Percentiles rank a stretch among this genome's conserved stretches.
These are phyloP conservation scores for Montipora efflorescens DNA, from an alignment of 64 coral and sea anemone genomes.

Conservation along the genomic window DNA sequence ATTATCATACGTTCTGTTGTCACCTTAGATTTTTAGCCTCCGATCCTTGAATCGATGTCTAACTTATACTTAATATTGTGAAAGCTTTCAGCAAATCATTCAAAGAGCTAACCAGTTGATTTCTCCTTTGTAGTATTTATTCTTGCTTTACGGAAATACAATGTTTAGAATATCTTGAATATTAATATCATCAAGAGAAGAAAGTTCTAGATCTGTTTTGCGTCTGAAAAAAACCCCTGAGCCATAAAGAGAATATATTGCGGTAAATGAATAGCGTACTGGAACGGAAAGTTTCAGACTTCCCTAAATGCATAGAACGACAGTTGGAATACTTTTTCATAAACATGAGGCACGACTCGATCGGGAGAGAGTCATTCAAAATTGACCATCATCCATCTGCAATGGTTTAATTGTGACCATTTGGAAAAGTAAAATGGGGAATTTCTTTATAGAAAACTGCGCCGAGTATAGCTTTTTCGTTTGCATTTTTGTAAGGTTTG, in stretches of 20 bases:
- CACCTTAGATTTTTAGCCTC: too few relatives aligned
- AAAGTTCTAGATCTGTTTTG: slow-evolving; percentile 23
- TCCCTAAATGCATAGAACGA: not conserved
- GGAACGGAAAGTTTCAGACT: not conserved
- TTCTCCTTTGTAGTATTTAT: not conserved
- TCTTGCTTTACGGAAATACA: slow-evolving; percentile 1
- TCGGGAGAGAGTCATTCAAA: not conserved
- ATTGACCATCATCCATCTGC: not conserved
- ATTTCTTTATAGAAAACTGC: too few relatives aligned
- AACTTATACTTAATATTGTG: not conserved
- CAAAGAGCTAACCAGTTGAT: not conserved
- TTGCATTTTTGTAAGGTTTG: not conserved
- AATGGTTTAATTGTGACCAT: too few relatives aligned
- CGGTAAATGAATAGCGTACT: not conserved
- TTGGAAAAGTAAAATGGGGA: not conserved
- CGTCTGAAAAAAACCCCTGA: not conserved
- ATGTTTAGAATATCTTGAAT: slow-evolving; percentile 3
- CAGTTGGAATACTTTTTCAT: not conserved
- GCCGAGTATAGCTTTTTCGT: too few relatives aligned
- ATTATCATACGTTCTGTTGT: not conserved
- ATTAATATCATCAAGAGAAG: not conserved
- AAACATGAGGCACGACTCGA: not conserved
- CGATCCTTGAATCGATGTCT: not conserved
- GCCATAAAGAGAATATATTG: not conserved
- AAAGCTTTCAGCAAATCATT: not conserved